Evolutionary conservation across 2,797 vertebrate species (phyloP).

Genomic region (Cyprinella venusta): DNA sequence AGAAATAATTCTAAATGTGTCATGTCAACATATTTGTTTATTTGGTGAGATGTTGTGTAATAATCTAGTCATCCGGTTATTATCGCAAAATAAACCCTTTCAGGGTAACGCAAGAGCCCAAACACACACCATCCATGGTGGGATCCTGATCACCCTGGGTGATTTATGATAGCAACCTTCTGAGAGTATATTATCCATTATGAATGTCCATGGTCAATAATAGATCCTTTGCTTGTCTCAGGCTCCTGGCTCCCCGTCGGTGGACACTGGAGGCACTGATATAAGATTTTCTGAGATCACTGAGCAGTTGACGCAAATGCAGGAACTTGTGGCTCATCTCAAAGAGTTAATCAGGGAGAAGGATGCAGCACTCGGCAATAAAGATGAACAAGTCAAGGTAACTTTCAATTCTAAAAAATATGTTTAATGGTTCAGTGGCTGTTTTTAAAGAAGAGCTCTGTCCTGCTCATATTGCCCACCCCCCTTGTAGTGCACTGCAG

Average conservation of each 20-base stretch:
- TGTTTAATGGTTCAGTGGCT: background rate
- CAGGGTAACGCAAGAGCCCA: background rate
- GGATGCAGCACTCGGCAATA: conserved; percentile 79
- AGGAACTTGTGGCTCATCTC: conserved; percentile 86
- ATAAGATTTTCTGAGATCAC: conserved; percentile 75
- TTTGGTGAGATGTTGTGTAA: background rate
- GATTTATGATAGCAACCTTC: background rate
- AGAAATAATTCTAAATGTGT: background rate
- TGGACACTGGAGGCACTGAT: conserved; percentile 1
- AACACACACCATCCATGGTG: background rate
- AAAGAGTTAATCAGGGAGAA: conserved; percentile 89
- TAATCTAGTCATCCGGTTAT: background rate
- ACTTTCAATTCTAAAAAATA: background rate
- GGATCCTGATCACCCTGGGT: background rate
- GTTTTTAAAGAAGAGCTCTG: background rate
- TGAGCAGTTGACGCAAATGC: conserved; percentile 82
- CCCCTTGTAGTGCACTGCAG: background rate
- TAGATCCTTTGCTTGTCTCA: conserved; percentile 39
- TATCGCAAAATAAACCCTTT: background rate
- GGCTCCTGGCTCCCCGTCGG: conserved; percentile 71
- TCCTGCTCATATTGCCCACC: background rate
- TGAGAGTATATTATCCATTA: background rate
- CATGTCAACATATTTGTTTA: background rate
- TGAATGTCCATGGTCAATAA: background rate
- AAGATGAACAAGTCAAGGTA: conserved; percentile 88